These are phyloP conservation scores for Paedocypris sp. DNA, from an alignment of 2,113 vertebrate genomes.

Conservation along the genomic window DNA sequence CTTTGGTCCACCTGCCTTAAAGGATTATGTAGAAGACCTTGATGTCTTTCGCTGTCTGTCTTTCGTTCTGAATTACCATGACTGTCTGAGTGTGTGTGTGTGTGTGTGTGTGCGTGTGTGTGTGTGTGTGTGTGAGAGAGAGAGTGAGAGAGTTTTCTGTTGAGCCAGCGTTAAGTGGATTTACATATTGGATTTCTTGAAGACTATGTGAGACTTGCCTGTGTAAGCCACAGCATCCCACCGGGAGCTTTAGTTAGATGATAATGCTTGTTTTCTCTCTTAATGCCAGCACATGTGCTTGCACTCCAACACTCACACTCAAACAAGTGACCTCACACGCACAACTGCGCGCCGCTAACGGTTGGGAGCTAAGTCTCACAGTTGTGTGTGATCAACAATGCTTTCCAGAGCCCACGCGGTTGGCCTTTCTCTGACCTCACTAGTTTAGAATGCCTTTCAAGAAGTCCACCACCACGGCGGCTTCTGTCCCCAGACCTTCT, in stretches of 20 bases:
- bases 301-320: constrained; percentile 9
- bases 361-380: constrained; percentile 1
- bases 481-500: constrained; percentile 27
- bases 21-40: constrained; percentile 15
- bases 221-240: constrained; percentile 54
- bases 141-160: too few relatives aligned
- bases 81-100: constrained; percentile 13
- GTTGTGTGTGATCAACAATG: not conserved
- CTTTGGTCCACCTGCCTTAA: constrained; percentile 19
- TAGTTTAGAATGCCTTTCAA: not conserved
- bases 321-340: not conserved
- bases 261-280: constrained; percentile 62
- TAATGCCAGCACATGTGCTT: constrained; percentile 43
- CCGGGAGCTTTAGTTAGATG: constrained; percentile 54
- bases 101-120: constrained; percentile 20
- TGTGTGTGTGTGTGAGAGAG: constrained; percentile 27
- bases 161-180: constrained; percentile 63
- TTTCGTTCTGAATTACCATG: constrained; percentile 18
- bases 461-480: not conserved
- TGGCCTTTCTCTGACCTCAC: not conserved
- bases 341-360: not conserved
- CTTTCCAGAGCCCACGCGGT: not conserved
- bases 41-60: not conserved
- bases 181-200: constrained; percentile 65
- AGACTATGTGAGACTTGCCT: constrained; percentile 39